Evolutionary conservation across 2,797 vertebrate species (phyloP).

Genomic region (Sebastiscus albofasciatus): DNA sequence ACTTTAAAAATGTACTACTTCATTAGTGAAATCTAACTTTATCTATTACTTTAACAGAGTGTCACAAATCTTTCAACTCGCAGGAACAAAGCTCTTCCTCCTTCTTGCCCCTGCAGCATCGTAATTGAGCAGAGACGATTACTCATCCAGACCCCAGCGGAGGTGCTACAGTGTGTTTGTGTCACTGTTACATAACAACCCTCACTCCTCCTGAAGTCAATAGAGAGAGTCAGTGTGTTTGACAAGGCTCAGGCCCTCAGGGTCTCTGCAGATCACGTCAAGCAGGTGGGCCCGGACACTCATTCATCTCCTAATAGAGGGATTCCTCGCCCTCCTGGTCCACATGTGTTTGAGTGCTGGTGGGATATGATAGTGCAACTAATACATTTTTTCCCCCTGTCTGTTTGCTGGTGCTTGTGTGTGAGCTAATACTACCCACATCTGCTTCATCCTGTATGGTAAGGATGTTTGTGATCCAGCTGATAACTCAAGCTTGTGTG

Average conservation of each 20-base stretch:
- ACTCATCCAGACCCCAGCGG: constrained; percentile 49
- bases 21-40: background rate
- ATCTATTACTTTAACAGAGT: background rate
- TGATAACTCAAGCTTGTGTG: background rate
- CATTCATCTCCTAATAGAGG: constrained; percentile 19
- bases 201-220: background rate
- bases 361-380: background rate
- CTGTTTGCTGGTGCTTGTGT: background rate
- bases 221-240: constrained; percentile 39
- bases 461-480: background rate
- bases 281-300: constrained; percentile 39
- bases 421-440: background rate
- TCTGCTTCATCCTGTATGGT: background rate
- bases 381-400: background rate
- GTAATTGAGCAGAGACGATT: constrained; percentile 33
- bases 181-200: constrained; percentile 55
- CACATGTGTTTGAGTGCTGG: background rate
- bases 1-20: background rate
- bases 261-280: constrained; percentile 28
- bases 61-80: background rate
- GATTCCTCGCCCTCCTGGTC: background rate
- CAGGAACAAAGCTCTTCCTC: background rate
- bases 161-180: constrained; percentile 39
- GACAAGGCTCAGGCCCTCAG: constrained; percentile 11
- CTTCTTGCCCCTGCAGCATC: background rate